phyloP scores from a whole-genome alignment of 2,797 vertebrate genomes.

The Corythornis leucogaster region DNA sequence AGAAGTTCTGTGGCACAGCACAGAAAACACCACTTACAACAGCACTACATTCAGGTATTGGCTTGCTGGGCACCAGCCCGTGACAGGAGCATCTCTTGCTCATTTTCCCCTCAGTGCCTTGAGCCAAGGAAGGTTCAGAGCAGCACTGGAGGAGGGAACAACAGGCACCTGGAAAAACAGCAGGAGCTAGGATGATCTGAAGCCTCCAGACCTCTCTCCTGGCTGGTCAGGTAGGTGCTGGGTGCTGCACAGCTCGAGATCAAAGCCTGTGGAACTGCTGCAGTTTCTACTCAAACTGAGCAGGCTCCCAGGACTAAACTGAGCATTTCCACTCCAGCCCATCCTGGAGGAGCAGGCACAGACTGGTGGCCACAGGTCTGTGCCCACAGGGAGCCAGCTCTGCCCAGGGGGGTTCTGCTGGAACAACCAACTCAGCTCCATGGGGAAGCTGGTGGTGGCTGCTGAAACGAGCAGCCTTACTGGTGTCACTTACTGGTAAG shows the following conservation, averaged over 20 bases:
- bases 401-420: neutral
- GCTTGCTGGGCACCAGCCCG: rapidly evolving
- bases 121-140: neutral
- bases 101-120: rapidly evolving
- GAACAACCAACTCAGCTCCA: rapidly evolving
- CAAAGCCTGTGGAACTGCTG: neutral
- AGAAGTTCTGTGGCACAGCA: neutral
- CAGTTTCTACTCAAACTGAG: neutral
- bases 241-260: neutral
- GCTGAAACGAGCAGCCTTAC: rapidly evolving
- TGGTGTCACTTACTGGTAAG: neutral
- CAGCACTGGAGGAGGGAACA: neutral
- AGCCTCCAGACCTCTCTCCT: neutral
- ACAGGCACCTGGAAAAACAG: neutral
- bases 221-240: neutral
- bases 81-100: neutral
- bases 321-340: neutral
- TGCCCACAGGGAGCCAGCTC: neutral
- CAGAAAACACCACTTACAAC: neutral
- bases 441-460: too few species aligned
- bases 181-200: neutral
- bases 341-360: too few species aligned
- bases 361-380: rapidly evolving
- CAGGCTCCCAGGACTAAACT: neutral
- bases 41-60: neutral